Percentiles rank a stretch among this genome's conserved stretches.
Evolutionary conservation across 2,113 vertebrate species (phyloP).

Genomic region (Oncorhynchus kisutch): DNA sequence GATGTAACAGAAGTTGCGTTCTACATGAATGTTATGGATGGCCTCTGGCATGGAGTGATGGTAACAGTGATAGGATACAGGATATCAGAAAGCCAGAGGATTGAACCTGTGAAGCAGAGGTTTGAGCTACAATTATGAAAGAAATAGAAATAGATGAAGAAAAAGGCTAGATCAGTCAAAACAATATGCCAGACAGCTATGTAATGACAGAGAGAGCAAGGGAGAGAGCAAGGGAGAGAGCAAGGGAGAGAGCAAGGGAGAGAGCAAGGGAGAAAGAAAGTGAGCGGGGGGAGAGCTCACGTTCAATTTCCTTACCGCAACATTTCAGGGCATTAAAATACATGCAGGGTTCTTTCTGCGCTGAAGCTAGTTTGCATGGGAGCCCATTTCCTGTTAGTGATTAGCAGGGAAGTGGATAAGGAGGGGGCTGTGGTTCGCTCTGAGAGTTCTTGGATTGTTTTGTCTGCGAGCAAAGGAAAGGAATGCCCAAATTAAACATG

Average conservation of each 20-base stretch:
- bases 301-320: constrained; percentile 54
- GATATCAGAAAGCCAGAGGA: too few species aligned
- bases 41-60: too few species aligned
- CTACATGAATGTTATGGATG: too few species aligned
- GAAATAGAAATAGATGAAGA: too few species aligned
- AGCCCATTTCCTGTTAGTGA: constrained; percentile 75
- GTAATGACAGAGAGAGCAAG: too few species aligned
- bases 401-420: constrained; percentile 43
- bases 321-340: constrained; percentile 57
- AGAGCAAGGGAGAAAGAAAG: neutral
- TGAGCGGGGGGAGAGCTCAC: constrained; percentile 14
- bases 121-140: too few species aligned
- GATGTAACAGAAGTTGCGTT: too few species aligned
- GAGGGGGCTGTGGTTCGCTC: constrained; percentile 47
- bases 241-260: constrained; percentile 1
- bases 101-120: too few species aligned
- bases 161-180: too few species aligned
- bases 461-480: constrained; percentile 67
- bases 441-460: constrained; percentile 68
- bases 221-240: too few species aligned
- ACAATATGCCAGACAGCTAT: too few species aligned
- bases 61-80: too few species aligned
- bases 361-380: constrained; percentile 64
- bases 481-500: constrained; percentile 76
- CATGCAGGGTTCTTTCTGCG: constrained; percentile 55